A percentile compares a stretch with the other conserved stretches of the same genome.
phyloP scores from a whole-genome alignment of 2,797 vertebrate genomes.

The Sebastiscus tertius region DNA sequence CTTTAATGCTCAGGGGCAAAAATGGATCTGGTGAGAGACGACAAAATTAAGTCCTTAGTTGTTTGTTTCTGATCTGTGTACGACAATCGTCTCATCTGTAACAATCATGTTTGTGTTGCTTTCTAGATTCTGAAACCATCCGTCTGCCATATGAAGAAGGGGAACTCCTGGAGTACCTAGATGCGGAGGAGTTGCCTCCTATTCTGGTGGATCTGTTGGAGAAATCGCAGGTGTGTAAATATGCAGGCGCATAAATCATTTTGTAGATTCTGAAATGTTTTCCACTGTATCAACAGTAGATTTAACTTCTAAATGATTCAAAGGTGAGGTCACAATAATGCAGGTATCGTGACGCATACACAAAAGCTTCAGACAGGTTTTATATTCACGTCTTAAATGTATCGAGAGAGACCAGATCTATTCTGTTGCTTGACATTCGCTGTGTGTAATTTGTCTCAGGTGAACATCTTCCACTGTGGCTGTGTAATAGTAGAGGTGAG shows the following conservation, averaged over 20 bases:
- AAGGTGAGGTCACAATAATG: not conserved
- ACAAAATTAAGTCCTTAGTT: not conserved
- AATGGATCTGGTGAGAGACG: slow-evolving; percentile 93
- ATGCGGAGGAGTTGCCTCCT: slow-evolving; percentile 96
- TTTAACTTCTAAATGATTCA: not conserved
- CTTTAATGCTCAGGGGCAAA: slow-evolving; percentile 98
- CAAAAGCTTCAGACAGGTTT: not conserved
- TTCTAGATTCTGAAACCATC: slow-evolving; percentile 97
- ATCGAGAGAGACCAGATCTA: not conserved
- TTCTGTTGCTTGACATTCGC: not conserved
- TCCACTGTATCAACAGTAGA: not conserved
- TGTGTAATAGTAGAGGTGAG: slow-evolving; percentile 98
- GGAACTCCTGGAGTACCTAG: slow-evolving; percentile 96
- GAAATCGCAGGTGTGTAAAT: slow-evolving; percentile 92
- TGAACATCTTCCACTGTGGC: slow-evolving; percentile 99
- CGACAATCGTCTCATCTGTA: not conserved
- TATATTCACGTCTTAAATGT: not conserved
- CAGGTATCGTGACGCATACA: not conserved
- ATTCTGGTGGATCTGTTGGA: slow-evolving; percentile 98
- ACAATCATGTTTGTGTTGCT: slow-evolving; percentile 26
- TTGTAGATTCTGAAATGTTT: not conserved
- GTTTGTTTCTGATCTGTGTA: not conserved
- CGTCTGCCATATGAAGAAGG: slow-evolving; percentile 97
- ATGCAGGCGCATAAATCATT: not conserved
- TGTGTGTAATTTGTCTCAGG: slow-evolving; percentile 77